A percentile compares a stretch with the other conserved stretches of the same genome.
These are phyloP conservation scores for Mamestra brassicae DNA, from an alignment of 2,888 invertebrate genomes.

Conservation along the genomic window DNA sequence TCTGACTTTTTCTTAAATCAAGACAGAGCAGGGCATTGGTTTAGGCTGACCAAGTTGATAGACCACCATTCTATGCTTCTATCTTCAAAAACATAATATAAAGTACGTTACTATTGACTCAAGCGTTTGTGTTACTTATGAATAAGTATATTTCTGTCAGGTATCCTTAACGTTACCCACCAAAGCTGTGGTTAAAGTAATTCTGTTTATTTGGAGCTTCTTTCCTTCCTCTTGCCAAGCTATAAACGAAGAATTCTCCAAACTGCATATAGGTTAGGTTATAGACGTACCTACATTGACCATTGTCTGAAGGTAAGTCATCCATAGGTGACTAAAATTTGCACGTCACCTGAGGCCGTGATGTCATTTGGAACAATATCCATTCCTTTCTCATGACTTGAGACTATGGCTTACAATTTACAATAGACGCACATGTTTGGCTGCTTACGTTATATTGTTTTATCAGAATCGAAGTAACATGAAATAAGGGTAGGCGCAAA, in stretches of 20 bases:
- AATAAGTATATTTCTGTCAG: no score
- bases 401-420: conserved; percentile 13
- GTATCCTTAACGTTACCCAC: no score
- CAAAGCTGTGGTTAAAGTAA: not conserved
- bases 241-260: not conserved
- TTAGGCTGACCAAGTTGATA: no score
- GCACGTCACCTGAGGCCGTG: conserved; percentile 42
- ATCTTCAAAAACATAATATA: no score
- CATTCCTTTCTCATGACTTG: conserved; percentile 52
- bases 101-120: no score
- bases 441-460: conserved; percentile 17
- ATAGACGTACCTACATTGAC: not conserved
- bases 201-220: not conserved
- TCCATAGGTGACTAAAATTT: conserved; percentile 38
- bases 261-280: not conserved
- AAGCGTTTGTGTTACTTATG: no score
- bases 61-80: no score
- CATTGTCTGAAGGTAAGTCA: conserved; percentile 46
- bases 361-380: conserved; percentile 42
- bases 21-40: no score
- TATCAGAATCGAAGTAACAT: not conserved
- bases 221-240: not conserved
- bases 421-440: conserved; percentile 27
- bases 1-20: no score
- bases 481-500: not conserved